Base-by-base conservation (phyloP, 1,140 invertebrate species). In the Thaumatotibia leucotreta region DNA sequence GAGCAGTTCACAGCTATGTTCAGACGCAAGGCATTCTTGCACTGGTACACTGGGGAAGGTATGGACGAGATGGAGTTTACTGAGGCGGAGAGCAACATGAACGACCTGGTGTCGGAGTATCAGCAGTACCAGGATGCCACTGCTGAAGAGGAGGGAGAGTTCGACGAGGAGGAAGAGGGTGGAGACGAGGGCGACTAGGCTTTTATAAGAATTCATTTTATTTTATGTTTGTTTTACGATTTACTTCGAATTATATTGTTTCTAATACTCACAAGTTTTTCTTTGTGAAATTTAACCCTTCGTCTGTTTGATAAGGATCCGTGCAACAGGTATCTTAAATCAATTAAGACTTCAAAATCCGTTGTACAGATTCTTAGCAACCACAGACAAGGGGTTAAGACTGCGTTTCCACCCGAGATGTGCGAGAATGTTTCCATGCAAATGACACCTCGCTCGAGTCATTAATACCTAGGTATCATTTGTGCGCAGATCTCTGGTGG, bases 61-160 rank as follows among this genome's bases (percentile, higher is more conserved):
- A 97, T 97, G 96, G 96, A 97, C 72, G 95, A 96, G 77, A 95
- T 95, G 93, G 96, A 97, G 84, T 97, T 97, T 82, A 96, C 95
- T 10, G 95, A 96, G 76, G 95, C 96, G 0, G 93, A 94, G 83
- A 93, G 92, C 91, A 93, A 96, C 93, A 93, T 95, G 95, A 94
- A 96, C 77, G 97, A 97, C 86, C 85, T 97, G 96, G 97, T 95
- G 94, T 85, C 83, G 1, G 84, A 87, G 95, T 98, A 97, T 82
- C 97, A 98, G 88, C 96, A 97, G 86, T 98, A 98, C 91, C 96
- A 97, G 80, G 96, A 94, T 75, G 94, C 93, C 84, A 96, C 95
- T 33, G 95, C 95, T 52, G 95, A 96, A 75, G 96, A 96, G 69
- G 95, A 96, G 70, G 95, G 94, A 0, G 95, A 96, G 77, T 95